Base-by-base conservation (phyloP, 2,888 invertebrate species). In the Marasmarcha lunaedactyla region DNA sequence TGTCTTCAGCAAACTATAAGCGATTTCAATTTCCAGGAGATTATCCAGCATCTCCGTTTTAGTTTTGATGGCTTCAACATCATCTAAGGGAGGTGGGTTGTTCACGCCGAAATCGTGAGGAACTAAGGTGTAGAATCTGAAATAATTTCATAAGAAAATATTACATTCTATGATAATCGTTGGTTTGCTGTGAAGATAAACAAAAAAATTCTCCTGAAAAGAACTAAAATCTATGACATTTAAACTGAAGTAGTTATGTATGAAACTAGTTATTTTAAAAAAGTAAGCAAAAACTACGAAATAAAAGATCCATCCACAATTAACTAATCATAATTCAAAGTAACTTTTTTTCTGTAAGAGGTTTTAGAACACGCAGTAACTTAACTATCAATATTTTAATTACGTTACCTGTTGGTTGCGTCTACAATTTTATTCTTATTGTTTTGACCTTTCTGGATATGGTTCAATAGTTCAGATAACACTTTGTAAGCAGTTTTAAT, bases 71-170 rank as follows among this genome's bases (percentile, higher is more conserved):
- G 90, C 79, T 36, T 93, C 92, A 3, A 84, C 60, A 13, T 89
- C 89, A 51, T 95, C 88, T 37, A 99, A 84, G 33, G 96, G 61
- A 1, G 94, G 94, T 0, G 96, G 93, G 50, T 89, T 89, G 11
- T 89, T 85, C 30, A 93, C 71, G 1, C 98, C 98, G 67, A 97
- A 98, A 56, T 92, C 91, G 66, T 99, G 99, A 0, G 99, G 99
- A 45, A 99, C 92, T 37, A 97, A 78, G 0, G 98, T 97, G 68
- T 95, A 99, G 77, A 99, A 99, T 47, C 88, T 85, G 48, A 2
- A 43, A 48, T 37, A n/a, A n/a, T n/a, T 13, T 36, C 14, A 15
- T 36, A 10, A 30, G 14, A 1, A 14, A 12, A 36, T 25, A 15
- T 38, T 26, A 35, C 34, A n/a, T n/a, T n/a, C n/a, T n/a, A n/a